phyloP scores from a whole-genome alignment of 1,140 invertebrate genomes.

The Scaptomyza montana region DNA sequence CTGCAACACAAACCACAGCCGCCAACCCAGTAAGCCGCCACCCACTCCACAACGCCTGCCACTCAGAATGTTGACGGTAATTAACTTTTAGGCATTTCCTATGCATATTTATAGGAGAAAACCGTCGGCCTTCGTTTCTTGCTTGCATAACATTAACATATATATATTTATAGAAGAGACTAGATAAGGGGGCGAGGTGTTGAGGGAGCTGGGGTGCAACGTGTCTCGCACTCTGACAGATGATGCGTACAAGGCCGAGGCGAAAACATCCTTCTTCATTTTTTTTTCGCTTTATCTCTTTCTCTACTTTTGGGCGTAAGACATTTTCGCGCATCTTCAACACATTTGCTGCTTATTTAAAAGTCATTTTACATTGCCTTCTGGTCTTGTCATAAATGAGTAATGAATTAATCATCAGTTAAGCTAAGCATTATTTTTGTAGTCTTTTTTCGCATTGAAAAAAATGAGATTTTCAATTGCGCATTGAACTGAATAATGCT shows the following conservation, averaged over 20 bases:
- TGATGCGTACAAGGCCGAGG: conserved; percentile 65
- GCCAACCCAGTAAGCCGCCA: neutral
- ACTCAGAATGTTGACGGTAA: conserved; percentile 80
- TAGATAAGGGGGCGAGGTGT: neutral
- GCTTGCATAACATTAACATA: conserved; percentile 73
- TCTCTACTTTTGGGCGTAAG: neutral
- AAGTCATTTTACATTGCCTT: conserved; percentile 27
- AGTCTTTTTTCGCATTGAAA: conserved; percentile 10
- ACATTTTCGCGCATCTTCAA: neutral
- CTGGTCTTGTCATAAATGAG: conserved; percentile 72
- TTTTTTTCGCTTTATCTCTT: conserved; percentile 3
- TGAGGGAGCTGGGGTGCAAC: conserved; percentile 1
- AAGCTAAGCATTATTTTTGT: conserved; percentile 35
- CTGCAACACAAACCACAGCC: conserved; percentile 22
- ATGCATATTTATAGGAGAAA: conserved; percentile 74
- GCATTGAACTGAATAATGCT: conserved; percentile 55
- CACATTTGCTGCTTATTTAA: conserved; percentile 4
- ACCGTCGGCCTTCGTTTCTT: conserved; percentile 13
- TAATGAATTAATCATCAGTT: conserved; percentile 79
- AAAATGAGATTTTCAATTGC: conserved; percentile 58
- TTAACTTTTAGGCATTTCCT: conserved; percentile 81
- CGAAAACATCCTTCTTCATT: conserved; percentile 13
- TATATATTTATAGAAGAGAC: conserved; percentile 25
- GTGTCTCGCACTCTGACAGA: conserved; percentile 35
- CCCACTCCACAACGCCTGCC: conserved; percentile 47